A percentile compares a stretch with the other conserved stretches of the same genome.
Evolutionary conservation across 37 sponge, comb jelly and placozoan genomes (phyloP).

Genomic region (Agelas oroides): DNA sequence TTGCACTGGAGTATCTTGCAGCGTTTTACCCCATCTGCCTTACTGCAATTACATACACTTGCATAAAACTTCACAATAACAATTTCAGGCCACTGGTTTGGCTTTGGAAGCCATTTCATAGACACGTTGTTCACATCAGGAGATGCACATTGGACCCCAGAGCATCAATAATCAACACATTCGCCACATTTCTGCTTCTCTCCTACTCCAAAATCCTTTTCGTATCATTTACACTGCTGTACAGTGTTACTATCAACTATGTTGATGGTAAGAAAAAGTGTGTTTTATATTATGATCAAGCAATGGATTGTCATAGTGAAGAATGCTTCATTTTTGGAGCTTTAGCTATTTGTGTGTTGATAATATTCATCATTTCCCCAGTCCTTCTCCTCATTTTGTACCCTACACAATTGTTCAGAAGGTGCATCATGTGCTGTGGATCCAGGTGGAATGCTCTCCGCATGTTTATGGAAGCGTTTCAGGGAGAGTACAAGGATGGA

Average conservation of each 20-base stretch:
- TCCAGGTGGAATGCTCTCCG: no score
- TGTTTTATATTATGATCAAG: slow-evolving; percentile 8
- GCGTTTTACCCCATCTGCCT: slow-evolving; percentile 4
- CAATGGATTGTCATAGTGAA: neutral
- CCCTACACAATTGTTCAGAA: slow-evolving; percentile 1
- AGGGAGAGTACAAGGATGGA: no score
- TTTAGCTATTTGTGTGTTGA: slow-evolving; percentile 5
- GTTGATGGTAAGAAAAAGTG: no score
- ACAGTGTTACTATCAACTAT: no score
- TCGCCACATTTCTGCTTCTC: slow-evolving; percentile 12
- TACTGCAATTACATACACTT: neutral
- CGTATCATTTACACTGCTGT: neutral
- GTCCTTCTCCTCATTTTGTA: slow-evolving; percentile 20
- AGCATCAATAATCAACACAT: slow-evolving; percentile 25
- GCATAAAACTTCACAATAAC: neutral
- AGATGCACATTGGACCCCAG: slow-evolving; percentile 15
- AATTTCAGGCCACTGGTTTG: neutral
- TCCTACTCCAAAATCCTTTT: slow-evolving; percentile 5
- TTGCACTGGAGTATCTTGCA: neutral
- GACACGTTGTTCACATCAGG: slow-evolving; percentile 22
- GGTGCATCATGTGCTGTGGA: no score
- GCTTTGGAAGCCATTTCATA: slow-evolving; percentile 23
- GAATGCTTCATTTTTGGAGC: slow-evolving; percentile 8
- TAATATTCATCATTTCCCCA: slow-evolving; percentile 9
- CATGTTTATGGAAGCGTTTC: no score